Base-by-base conservation (phyloP, 2,113 vertebrate species). In the Oncorhynchus kisutch region DNA sequence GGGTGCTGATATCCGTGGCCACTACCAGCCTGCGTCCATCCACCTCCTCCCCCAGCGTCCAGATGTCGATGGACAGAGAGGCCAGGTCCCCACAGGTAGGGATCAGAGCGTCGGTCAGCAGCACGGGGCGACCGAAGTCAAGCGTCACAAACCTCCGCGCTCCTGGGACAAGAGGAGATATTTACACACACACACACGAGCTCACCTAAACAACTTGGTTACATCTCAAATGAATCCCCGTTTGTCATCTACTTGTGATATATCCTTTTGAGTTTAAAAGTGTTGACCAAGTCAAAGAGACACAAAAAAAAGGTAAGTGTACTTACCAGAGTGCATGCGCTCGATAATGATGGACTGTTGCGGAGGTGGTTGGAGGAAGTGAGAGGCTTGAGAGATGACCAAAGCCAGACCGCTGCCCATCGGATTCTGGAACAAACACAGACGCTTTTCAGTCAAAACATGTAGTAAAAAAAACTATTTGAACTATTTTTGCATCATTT, bases 261-360 rank as follows among this genome's bases (percentile, higher is more conserved):
- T 45, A 45, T 93, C 97, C 96, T 99, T 92, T 0, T 51, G 51
- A 18, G 51, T 54, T 54, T 1, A 3, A 18, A 18, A 51, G 16
- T 18, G 51, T 54, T 54, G 16, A 54, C 59, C 59, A 4, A 24
- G 59, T 22, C 14, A 57, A 65, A 20, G 16, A 16, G 4, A 18
- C 29, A 66, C 31, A 67, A 70, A 79, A 76, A 34, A 34, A 31
- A 31, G 8, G 8, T 45, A 45, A 45, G 73, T 8, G 13, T 48
- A 89, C 82, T 93, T 95, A 99, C 98, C 98, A 86, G 98, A 99
- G 86, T 99, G 98, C 98, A 99, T 99, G 85, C 98, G 93, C 78
- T 99, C 98, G 75, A 99, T 99, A 91, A 99, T 99, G 91, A 99
- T 99, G 81, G 98, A 99, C 90, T 99, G 98, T 89, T 99, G 96